phyloP scores from a whole-genome alignment of 35 echinoderm and acorn worm genomes.

The Ptychodera flava region DNA sequence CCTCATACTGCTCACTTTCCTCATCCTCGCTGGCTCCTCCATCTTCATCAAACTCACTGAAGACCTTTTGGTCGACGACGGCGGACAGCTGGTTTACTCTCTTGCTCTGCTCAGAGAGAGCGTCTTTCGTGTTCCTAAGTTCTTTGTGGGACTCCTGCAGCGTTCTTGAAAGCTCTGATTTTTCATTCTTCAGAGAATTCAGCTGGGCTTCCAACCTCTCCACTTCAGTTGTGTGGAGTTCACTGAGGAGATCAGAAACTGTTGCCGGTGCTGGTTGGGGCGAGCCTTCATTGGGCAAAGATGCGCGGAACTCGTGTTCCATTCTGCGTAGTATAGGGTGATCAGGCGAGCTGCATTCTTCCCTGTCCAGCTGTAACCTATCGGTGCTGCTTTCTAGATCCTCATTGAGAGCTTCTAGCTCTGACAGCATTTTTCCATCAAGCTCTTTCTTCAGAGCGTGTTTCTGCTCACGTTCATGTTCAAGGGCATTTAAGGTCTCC shows the following conservation, averaged over 20 bases:
- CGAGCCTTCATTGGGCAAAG: conserved; percentile 15
- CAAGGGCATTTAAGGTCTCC: conserved; percentile 82
- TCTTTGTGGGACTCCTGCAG: conserved; percentile 62
- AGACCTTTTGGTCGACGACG: neutral
- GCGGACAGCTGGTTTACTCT: neutral
- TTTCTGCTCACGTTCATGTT: conserved; percentile 93
- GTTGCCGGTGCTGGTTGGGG: neutral
- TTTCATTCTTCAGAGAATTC: conserved; percentile 62
- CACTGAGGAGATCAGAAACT: conserved; percentile 69
- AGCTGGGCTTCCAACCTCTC: conserved; percentile 81
- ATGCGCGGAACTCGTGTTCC: conserved; percentile 70
- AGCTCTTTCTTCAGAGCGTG: conserved; percentile 93
- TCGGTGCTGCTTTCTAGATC: conserved; percentile 81
- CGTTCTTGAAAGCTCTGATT: conserved; percentile 64
- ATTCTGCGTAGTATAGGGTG: conserved; percentile 82
- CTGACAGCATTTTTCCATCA: conserved; percentile 83
- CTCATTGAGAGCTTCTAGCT: conserved; percentile 91
- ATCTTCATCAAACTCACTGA: conserved; percentile 37
- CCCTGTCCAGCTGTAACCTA: conserved; percentile 48
- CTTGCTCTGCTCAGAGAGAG: conserved; percentile 17
- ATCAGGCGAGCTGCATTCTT: conserved; percentile 54
- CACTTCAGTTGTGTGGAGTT: conserved; percentile 77
- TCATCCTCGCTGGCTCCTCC: conserved; percentile 34
- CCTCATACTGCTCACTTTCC: conserved; percentile 32
- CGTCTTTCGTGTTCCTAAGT: conserved; percentile 59